Conservation (phyloP, 2,113 vertebrate species). For the Circaetus gallicus region DNA sequence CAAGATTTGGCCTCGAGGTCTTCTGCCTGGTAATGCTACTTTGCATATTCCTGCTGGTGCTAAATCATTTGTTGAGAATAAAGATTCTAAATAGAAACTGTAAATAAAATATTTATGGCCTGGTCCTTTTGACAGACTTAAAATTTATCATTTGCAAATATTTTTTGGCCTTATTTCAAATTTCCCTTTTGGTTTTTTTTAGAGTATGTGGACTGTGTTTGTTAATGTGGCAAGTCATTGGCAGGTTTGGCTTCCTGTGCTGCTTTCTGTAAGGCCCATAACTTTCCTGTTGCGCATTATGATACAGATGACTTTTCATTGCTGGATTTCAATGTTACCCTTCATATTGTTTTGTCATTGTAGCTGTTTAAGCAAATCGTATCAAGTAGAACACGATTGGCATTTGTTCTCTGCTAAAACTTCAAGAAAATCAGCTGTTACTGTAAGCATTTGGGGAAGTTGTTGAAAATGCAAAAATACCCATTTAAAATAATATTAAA, state of each 20-base stretch:
- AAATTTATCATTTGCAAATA: neutral
- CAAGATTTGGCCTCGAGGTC: neutral
- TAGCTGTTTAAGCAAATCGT: neutral
- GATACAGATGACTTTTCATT: neutral
- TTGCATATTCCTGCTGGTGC: constrained; percentile 48
- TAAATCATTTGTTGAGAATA: constrained; percentile 19
- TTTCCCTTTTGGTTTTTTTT: neutral
- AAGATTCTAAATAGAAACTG: constrained; percentile 4
- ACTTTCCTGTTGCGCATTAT: neutral
- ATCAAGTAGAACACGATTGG: neutral
- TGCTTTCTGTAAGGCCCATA: neutral
- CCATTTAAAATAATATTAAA: neutral
- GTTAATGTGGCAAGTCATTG: neutral
- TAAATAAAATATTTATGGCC: constrained; percentile 40
- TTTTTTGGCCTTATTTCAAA: neutral
- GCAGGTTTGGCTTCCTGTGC: neutral
- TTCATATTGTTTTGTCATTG: neutral
- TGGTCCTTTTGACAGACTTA: constrained; percentile 21
- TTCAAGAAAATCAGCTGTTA: neutral
- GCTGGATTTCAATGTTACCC: neutral
- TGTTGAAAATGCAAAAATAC: neutral
- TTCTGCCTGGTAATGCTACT: neutral
- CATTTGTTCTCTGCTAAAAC: neutral
- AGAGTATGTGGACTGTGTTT: neutral
- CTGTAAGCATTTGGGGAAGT: neutral